Base-by-base conservation (phyloP, 2,888 invertebrate genomes). In the Torymus texanus region DNA sequence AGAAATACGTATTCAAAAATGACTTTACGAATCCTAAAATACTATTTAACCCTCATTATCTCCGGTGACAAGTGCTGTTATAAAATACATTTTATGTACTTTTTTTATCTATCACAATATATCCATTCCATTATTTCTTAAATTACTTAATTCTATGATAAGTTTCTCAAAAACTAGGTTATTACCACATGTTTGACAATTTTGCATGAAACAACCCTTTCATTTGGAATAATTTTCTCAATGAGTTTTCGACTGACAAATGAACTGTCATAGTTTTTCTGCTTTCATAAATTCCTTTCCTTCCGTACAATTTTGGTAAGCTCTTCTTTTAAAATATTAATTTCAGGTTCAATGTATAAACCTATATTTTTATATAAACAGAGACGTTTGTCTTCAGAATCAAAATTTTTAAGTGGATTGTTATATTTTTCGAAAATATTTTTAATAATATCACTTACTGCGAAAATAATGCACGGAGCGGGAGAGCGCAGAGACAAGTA, bases 321-420 rank as follows among this genome's bases (percentile, higher is more conserved):
- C 4, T 4, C 2, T 8, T 21, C n/a, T 68, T 24, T 1, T 55
- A 13, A 10, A 68, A 14, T 14, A 55, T 8, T 4, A 21, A 55
- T 21, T 68, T 68, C 56, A 53, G 68, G 68, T 16, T 53, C 68
- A 18, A 21, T 4, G 18, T 55, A 68, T 5, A 55, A 41, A 18
- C 24, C 56, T 68, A 55, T 2, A 21, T 10, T 68, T 16, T 55
- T 68, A 68, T 68, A 68, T 21, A 55, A 55, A 55, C 56, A 4
- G 5, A 68, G 18, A 3, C 68, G 68, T 68, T 68, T 68, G n/a
- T 68, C 24, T 55, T 68, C 68, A 55, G 68, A 55, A 56, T 55
- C 21, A 24, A 18, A 55, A 18, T 68, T 68, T 55, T 53, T 4
- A 14, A 55, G 55, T 21, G 13, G 53, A 5, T 53, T 14, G 2